Conservation (phyloP, 2,888 invertebrate species). For the Tipula confusa region DNA sequence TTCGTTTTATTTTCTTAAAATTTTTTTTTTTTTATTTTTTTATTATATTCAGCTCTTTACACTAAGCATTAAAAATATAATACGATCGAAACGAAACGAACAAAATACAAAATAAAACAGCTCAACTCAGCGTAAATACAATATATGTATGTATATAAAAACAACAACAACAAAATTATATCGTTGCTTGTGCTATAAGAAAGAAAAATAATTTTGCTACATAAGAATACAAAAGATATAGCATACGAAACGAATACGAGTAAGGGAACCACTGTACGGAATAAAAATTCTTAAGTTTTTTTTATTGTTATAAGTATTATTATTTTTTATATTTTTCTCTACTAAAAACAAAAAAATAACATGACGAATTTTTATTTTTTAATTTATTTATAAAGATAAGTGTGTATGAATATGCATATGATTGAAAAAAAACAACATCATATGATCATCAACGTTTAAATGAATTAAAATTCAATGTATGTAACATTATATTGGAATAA, state of each 20-base stretch:
- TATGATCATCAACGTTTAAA: not conserved
- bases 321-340: not conserved
- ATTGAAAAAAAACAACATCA: not conserved
- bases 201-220: constrained; percentile 1
- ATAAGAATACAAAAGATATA: constrained; percentile 15
- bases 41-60: constrained; percentile 20
- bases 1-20: constrained; percentile 10
- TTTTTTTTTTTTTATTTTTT: constrained; percentile 1
- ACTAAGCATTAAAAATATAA: constrained; percentile 21
- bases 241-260: not conserved
- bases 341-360: constrained; percentile 12
- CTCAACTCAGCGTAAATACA: constrained; percentile 25
- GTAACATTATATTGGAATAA: not conserved
- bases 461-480: not conserved
- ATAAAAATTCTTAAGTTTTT: not conserved
- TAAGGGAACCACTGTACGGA: constrained; percentile 13
- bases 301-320: constrained; percentile 5
- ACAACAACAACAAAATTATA: not conserved
- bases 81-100: not conserved
- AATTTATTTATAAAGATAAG: not conserved
- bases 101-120: constrained; percentile 9
- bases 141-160: too few relatives aligned
- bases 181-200: not conserved
- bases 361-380: not conserved
- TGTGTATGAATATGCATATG: not conserved